Evolutionary conservation across 1,140 invertebrate species (phyloP), one percentile per base, ranked within the genome.

Genomic region (Zaprionus kolodkinae): DNA sequence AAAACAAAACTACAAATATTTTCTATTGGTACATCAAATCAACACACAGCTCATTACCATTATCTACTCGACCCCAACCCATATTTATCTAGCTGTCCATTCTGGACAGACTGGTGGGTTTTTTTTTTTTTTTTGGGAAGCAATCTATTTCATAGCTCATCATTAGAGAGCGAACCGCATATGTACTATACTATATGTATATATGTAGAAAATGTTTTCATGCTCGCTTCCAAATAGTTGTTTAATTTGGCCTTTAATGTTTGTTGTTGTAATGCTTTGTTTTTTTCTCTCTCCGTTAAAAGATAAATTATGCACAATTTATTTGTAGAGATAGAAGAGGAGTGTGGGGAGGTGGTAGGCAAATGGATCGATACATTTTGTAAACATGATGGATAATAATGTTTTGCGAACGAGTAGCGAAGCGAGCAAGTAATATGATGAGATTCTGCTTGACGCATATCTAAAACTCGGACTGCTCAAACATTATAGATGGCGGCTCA

Each of bases 271-370:
- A 50, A 50, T 50, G n/a, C 15, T 15, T 11, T 38, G 54, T 66
- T 64, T 59, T 50, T 72, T 61, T 72, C 61, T 66, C 65, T 61
- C 56, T 57, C 80, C 56, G 64, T 80, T 65, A 50, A 83, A 69
- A 89, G 80, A 87, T 89, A 84, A 84, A 87, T 87, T 81, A 72
- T 78, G 68, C 71, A 84, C 74, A 80, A 80, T 72, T 83, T 88
- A 83, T 87, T 80, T 79, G 79, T 87, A 27, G 25, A 27, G 25
- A n/a, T 7, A 6, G 7, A 6, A 40, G 38, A 13, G 38, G 13
- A 4, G 6, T 1, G 0, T 12, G 6, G 36, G 0, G 7, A n/a
- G 25, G 25, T n/a, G n/a, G n/a, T n/a, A n/a, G 7, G 63, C 70
- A 74, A 83, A 75, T 87, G 72, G 72, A 79, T 88, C 86, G 63